Conservation (phyloP, 2,888 invertebrate species). For the Sthenelais limicola region DNA sequence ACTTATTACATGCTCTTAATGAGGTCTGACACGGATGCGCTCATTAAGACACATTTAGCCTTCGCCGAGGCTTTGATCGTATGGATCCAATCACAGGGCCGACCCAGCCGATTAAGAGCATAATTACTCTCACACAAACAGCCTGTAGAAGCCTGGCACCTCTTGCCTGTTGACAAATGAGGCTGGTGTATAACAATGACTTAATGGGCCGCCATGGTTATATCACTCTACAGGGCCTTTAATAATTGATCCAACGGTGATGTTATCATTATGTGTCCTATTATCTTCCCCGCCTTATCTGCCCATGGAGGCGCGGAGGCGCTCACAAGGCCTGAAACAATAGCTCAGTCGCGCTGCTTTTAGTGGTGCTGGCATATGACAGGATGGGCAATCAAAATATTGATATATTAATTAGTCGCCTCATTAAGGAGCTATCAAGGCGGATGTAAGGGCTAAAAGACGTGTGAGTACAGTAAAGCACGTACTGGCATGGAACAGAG, state of each 20-base stretch:
- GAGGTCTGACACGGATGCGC: constrained; percentile 16
- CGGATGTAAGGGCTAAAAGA: no score
- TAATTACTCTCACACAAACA: constrained; percentile 13
- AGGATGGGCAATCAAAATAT: no score
- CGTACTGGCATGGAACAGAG: no score
- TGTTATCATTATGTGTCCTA: constrained; percentile 13
- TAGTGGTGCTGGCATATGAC: no score
- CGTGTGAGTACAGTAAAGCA: no score
- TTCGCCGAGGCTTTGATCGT: not conserved
- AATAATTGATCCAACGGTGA: constrained; percentile 12
- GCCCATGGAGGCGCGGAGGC: no score
- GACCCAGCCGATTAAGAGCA: constrained; percentile 13
- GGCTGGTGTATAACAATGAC: constrained; percentile 1
- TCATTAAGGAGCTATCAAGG: no score
- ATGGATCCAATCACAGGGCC: constrained; percentile 15
- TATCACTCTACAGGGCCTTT: constrained; percentile 9
- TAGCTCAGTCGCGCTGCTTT: no score
- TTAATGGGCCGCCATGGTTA: constrained; percentile 15
- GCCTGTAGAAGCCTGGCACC: not conserved
- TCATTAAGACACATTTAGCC: constrained; percentile 30
- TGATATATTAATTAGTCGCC: no score
- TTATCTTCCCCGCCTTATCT: no score
- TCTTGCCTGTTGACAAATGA: constrained; percentile 11
- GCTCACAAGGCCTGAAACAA: no score
- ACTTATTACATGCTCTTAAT: constrained; percentile 20